A percentile compares a stretch with the other conserved stretches of the same genome.
Conservation (phyloP, 2,797 vertebrate genomes). For the Ctenopoma kingsleyae region DNA sequence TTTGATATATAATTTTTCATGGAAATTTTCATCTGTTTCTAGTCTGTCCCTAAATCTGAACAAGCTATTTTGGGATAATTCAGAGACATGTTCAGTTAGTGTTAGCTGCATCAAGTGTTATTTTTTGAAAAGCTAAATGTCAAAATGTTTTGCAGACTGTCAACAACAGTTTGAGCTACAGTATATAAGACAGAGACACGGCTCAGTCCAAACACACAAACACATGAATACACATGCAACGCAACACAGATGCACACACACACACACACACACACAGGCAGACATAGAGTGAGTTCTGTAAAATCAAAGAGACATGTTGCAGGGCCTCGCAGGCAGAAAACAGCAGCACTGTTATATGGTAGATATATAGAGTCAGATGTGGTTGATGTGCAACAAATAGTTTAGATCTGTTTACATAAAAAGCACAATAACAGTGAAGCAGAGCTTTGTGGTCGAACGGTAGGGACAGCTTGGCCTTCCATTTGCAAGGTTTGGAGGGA, state of each 20-base stretch:
- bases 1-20: constrained; percentile 40
- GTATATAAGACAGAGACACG: constrained; percentile 38
- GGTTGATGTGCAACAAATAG: constrained; percentile 58
- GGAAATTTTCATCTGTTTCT: constrained; percentile 27
- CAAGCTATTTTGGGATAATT: constrained; percentile 31
- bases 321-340: constrained; percentile 56
- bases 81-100: constrained; percentile 32
- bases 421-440: constrained; percentile 40
- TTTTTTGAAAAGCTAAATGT: constrained; percentile 60
- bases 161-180: constrained; percentile 53
- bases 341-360: constrained; percentile 43
- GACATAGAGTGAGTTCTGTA: constrained; percentile 48
- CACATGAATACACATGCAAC: constrained; percentile 16
- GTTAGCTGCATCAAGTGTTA: constrained; percentile 40
- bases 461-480: constrained; percentile 22
- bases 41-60: constrained; percentile 37
- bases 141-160: constrained; percentile 56
- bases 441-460: constrained; percentile 38
- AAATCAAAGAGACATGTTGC: constrained; percentile 69
- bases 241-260: constrained; percentile 9
- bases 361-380: constrained; percentile 62
- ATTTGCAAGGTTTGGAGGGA: constrained; percentile 11
- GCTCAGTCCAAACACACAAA: constrained; percentile 28
- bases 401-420: constrained; percentile 54
- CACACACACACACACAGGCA: constrained; percentile 7